Percentiles rank a stretch among this genome's conserved stretches.
Evolutionary conservation across 2,797 vertebrate genomes (phyloP).

Genomic region (Pangasius larnaudii): DNA sequence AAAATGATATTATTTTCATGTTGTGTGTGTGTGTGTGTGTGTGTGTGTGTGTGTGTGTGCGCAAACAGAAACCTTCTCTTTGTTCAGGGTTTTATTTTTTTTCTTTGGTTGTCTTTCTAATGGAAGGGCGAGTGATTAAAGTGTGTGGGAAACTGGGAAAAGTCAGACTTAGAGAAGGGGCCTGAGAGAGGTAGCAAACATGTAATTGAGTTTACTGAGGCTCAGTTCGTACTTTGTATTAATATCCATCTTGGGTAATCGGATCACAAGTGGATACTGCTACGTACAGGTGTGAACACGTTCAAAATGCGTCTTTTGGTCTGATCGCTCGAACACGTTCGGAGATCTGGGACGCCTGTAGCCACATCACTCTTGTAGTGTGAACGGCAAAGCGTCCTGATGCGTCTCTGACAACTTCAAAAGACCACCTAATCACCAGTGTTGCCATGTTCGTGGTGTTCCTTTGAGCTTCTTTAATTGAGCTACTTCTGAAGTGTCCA

Average conservation of each 20-base stretch:
- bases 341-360: background rate
- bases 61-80: background rate
- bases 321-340: background rate
- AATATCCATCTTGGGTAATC: background rate
- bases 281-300: background rate
- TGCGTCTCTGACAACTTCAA: background rate
- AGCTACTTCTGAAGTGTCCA: background rate
- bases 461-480: background rate
- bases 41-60: background rate
- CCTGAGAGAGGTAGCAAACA: constrained; percentile 19
- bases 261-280: background rate
- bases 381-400: background rate
- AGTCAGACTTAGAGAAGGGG: background rate
- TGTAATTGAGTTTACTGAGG: constrained; percentile 35
- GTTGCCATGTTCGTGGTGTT: background rate
- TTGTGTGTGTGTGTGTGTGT: background rate
- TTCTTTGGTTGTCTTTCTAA: background rate
- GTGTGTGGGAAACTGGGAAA: background rate
- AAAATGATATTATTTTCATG: background rate
- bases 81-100: background rate
- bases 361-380: background rate
- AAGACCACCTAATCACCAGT: background rate
- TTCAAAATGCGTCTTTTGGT: background rate
- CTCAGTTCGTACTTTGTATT: background rate
- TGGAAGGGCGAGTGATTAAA: constrained; percentile 4